Conservation (phyloP, 2,113 vertebrate species). For the Mirza zaza region DNA sequence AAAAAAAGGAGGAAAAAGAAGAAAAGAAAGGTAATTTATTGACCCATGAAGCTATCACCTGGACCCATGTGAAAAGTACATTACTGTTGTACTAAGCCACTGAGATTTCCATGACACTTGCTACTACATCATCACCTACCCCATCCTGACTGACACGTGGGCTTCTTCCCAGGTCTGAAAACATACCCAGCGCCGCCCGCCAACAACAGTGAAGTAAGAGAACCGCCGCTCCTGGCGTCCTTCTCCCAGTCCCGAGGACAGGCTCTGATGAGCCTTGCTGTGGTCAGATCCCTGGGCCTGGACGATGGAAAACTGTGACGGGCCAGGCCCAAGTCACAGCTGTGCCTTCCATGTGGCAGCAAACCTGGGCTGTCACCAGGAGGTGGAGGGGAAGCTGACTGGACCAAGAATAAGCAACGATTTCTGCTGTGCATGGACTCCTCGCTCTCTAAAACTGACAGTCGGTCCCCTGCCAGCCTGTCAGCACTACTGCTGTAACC, state of each 20-base stretch:
- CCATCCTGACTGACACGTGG: not conserved
- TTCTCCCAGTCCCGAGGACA: not conserved
- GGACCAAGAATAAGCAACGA: not conserved
- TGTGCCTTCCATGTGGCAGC: not conserved
- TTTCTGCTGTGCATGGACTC: fast-evolving
- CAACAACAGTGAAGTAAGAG: not conserved
- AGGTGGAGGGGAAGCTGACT: not conserved
- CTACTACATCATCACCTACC: fast-evolving
- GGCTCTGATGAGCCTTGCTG: not conserved
- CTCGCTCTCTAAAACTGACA: not conserved
- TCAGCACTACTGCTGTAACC: not conserved
- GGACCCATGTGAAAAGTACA: too few relatives aligned
- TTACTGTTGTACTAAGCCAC: fast-evolving
- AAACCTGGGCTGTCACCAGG: not conserved
- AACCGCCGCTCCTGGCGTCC: fast-evolving
- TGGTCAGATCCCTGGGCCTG: too few relatives aligned
- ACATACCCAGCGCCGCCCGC: not conserved
- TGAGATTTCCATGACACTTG: fast-evolving
- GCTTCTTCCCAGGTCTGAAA: not conserved
- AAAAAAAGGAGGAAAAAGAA: not conserved
- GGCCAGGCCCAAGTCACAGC: not conserved
- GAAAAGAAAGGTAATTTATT: not conserved
- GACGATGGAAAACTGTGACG: not conserved
- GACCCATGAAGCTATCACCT: not conserved
- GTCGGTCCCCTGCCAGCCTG: not conserved